A percentile compares a stretch with the other conserved stretches of the same genome.
These are phyloP conservation scores for Bubo scandiacus DNA, from an alignment of 2,113 vertebrate species.

Conservation along the genomic window DNA sequence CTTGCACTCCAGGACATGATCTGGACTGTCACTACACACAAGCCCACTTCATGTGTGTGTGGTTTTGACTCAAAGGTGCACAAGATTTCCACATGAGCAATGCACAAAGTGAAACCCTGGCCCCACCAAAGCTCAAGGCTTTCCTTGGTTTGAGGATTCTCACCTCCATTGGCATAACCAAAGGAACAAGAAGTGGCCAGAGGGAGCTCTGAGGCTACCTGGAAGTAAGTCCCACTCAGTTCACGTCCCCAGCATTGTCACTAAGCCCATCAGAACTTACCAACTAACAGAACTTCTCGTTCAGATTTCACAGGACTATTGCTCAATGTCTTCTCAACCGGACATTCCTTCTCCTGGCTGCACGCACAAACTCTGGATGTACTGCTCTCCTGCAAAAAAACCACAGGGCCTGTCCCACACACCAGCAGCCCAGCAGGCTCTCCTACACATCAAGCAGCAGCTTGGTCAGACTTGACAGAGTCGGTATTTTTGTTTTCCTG, in stretches of 20 bases:
- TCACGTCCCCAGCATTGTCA: not conserved
- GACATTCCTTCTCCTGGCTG: slow-evolving; percentile 86
- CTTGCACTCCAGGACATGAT: not conserved
- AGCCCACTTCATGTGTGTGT: no score
- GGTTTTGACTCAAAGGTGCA: not conserved
- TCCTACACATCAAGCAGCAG: not conserved
- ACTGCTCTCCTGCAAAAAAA: slow-evolving; percentile 65
- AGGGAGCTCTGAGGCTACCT: not conserved
- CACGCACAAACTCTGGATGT: slow-evolving; percentile 79
- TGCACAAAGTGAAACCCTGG: not conserved
- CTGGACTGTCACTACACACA: not conserved
- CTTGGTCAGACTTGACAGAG: not conserved
- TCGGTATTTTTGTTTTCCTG: not conserved
- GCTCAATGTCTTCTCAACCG: slow-evolving; percentile 76
- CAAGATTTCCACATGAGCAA: not conserved
- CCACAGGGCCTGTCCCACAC: not conserved
- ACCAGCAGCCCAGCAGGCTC: not conserved
- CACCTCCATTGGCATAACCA: not conserved
- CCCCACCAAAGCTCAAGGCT: not conserved
- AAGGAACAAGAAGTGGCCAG: not conserved
- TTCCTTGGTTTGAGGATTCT: not conserved
- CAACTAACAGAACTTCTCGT: slow-evolving; percentile 90
- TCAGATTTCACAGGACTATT: slow-evolving; percentile 88
- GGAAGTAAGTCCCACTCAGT: not conserved
- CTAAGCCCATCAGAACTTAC: slow-evolving; percentile 66